phyloP scores from a whole-genome alignment of 2,113 vertebrate species.

The Chaetops frenatus region DNA sequence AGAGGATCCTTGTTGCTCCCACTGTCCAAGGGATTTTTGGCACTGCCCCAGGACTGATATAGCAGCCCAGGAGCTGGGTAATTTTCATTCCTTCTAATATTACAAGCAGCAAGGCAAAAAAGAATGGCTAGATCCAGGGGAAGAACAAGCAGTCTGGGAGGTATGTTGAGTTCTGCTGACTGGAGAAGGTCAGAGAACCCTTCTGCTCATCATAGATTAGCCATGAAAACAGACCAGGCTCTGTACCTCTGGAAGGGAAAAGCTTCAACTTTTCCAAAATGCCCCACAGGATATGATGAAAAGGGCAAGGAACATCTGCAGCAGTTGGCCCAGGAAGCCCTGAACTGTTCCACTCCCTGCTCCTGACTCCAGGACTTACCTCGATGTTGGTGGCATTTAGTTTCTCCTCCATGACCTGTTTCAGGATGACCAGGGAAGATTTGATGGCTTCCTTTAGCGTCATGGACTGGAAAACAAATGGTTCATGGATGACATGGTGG shows the following conservation, averaged over 20 bases:
- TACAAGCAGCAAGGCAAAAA: not conserved
- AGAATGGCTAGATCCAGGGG: not conserved
- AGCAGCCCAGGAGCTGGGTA: slow-evolving; percentile 7
- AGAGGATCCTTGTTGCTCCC: not conserved
- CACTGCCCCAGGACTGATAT: not conserved
- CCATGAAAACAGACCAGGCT: not conserved
- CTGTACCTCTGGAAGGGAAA: not conserved
- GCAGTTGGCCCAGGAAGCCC: not conserved
- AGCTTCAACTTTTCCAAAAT: not conserved
- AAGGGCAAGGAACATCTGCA: not conserved
- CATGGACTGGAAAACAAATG: slow-evolving; percentile 82
- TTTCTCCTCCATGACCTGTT: slow-evolving; percentile 99
- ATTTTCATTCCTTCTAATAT: slow-evolving; percentile 34
- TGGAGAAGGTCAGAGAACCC: not conserved
- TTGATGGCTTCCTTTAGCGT: slow-evolving; percentile 99
- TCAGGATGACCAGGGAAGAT: slow-evolving; percentile 95
- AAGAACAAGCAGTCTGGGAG: not conserved
- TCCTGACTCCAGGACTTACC: slow-evolving; percentile 45
- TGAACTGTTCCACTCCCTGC: not conserved
- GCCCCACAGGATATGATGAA: fast-evolving
- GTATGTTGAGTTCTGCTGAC: not conserved
- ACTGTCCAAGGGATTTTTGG: slow-evolving; percentile 5
- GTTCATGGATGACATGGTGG: not conserved
- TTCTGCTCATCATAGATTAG: not conserved
- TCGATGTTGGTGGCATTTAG: slow-evolving; percentile 98